A percentile compares a stretch with the other conserved stretches of the same genome.
Evolutionary conservation across 2,888 invertebrate genomes (phyloP).

Genomic region (Pachycephus smyrnensis): DNA sequence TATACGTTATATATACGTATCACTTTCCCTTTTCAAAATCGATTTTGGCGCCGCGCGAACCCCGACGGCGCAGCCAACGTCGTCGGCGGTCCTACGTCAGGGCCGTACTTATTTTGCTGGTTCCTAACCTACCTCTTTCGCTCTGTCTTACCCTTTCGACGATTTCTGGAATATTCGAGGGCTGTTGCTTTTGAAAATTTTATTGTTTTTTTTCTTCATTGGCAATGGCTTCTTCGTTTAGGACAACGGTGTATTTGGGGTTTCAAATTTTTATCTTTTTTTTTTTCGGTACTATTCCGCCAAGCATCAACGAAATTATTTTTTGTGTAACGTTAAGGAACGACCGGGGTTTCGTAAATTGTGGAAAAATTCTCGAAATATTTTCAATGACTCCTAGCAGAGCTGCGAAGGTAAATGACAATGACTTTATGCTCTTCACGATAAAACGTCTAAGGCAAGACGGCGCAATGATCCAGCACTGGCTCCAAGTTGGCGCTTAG

Average conservation of each 20-base stretch:
- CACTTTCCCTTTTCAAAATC: constrained; percentile 63
- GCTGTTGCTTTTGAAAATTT: not conserved
- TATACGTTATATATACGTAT: constrained; percentile 41
- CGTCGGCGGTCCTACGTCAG: constrained; percentile 35
- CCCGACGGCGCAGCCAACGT: constrained; percentile 42
- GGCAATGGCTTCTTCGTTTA: too few species aligned
- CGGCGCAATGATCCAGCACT: not conserved
- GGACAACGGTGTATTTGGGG: too few species aligned
- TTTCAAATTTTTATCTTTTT: too few species aligned
- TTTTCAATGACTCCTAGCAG: not conserved
- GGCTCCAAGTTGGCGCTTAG: not conserved
- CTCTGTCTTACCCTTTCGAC: constrained; percentile 10
- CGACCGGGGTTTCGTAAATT: too few species aligned
- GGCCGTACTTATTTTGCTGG: constrained; percentile 28
- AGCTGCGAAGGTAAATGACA: not conserved
- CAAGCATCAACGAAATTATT: too few species aligned
- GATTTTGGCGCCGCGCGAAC: constrained; percentile 53
- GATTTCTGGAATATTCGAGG: too few species aligned
- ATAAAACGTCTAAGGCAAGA: not conserved
- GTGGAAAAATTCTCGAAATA: too few species aligned
- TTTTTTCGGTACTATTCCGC: too few species aligned
- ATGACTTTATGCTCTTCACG: not conserved
- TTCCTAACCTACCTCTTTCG: constrained; percentile 23
- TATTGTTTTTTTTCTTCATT: constrained; percentile 13
- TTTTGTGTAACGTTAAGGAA: not conserved